Base-by-base conservation (phyloP, 1,140 invertebrate genomes). In the Geopemphigus sp. region DNA sequence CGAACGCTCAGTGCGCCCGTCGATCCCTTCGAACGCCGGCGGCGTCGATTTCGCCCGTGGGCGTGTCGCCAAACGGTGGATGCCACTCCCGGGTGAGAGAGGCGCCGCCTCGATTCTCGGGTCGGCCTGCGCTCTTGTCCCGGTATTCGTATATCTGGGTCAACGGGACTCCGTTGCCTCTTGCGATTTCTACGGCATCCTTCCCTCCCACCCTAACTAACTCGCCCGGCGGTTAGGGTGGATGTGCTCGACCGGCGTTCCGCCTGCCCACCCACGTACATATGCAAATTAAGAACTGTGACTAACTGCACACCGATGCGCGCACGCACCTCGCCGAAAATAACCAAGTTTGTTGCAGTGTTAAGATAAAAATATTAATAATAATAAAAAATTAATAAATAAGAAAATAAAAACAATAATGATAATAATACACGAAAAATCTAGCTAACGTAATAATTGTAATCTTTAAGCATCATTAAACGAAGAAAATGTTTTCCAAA, bases 1-100 rank as follows among this genome's bases (percentile, higher is more conserved):
- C 74, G 74, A 45, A 78, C 74, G 74, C 74, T 78, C 74, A 78
- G 74, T 78, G 74, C 74, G 74, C 17, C 32, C 74, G 74, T 39
- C 32, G 74, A 57, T 59, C 74, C 74, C 74, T 78, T 63, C 39
- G 57, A 45, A 63, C 22, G 45, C 74, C 74, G 57, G 57, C 57
- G 45, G 74, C 74, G 74, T 39, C 74, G 74, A 59, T 59, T 76
- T 57, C 74, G 74, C 57, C 63, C 74, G 57, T 61, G 39, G 74
- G 74, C 74, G 74, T 63, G 74, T 19, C 57, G 4, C 15, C 11
- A n/a, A 26, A n/a, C 3, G 1, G 14, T 11, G 26, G 22, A 15
- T 39, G 74, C n/a, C 22, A 39, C 74, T 24, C 74, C 74, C 74
- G 56, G 22, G 22, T 22, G 45, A 22, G 39, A 57, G 39, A 32